Conservation (phyloP, 2,888 invertebrate species). For the Capitulum mitella region DNA sequence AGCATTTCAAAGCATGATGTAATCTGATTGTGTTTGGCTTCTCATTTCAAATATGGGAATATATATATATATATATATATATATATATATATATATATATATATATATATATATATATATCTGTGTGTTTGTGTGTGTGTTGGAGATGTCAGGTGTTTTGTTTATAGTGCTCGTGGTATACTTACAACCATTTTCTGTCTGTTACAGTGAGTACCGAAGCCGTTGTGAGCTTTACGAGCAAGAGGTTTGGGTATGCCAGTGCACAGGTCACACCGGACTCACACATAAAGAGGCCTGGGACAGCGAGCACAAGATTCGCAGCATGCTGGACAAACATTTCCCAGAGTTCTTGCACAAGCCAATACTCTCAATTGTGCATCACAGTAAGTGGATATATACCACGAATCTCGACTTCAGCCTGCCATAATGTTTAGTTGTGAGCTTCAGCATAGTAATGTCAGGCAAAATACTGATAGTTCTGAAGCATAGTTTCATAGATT, state of each 20-base stretch:
- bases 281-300: conserved; percentile 45
- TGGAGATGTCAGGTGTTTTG: too few relatives aligned
- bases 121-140: too few relatives aligned
- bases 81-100: conserved; percentile 22
- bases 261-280: conserved; percentile 44
- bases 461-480: too few relatives aligned
- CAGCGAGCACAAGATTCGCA: conserved; percentile 42
- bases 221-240: conserved; percentile 42
- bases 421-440: too few relatives aligned
- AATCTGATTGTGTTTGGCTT: too few relatives aligned
- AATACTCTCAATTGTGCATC: conserved; percentile 43
- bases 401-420: too few relatives aligned
- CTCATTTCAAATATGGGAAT: background rate
- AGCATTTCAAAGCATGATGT: too few relatives aligned
- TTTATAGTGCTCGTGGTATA: too few relatives aligned
- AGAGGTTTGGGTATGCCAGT: conserved; percentile 45
- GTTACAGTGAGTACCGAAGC: conserved; percentile 43
- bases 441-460: too few relatives aligned
- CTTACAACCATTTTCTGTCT: background rate
- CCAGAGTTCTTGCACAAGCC: conserved; percentile 42
- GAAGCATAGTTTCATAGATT: too few relatives aligned
- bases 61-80: conserved; percentile 11
- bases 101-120: conserved; percentile 8
- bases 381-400: conserved; percentile 45
- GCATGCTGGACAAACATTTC: conserved; percentile 42